Conservation (phyloP, 2,888 invertebrate genomes). For the Drosophila rubida region DNA sequence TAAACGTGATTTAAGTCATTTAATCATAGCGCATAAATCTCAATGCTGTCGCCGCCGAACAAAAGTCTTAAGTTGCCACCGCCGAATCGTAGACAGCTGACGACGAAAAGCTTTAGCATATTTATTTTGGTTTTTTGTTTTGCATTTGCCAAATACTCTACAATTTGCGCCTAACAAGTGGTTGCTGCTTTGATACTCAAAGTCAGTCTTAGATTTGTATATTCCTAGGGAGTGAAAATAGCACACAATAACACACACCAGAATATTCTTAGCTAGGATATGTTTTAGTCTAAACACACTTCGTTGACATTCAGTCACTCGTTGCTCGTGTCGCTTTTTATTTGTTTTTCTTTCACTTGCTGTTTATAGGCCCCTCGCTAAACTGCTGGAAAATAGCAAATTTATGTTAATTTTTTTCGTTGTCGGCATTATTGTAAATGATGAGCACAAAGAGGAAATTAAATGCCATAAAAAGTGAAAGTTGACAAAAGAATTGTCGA, state of each 20-base stretch:
- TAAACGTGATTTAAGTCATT: conserved; percentile 34
- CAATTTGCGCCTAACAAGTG: neutral
- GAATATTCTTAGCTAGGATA: conserved; percentile 29
- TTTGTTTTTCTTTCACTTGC: conserved; percentile 42
- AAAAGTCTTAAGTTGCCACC: conserved; percentile 48
- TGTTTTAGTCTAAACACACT: conserved; percentile 3
- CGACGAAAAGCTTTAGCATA: conserved; percentile 42
- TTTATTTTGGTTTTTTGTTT: conserved; percentile 37
- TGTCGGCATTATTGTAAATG: conserved; percentile 69
- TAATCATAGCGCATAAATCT: conserved; percentile 55
- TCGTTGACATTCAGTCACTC: neutral
- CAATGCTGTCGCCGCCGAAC: conserved; percentile 31
- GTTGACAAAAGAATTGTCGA: conserved; percentile 50
- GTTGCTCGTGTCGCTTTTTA: conserved; percentile 28
- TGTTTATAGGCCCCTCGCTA: conserved; percentile 43
- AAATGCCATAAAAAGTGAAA: conserved; percentile 70
- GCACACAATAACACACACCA: too few relatives aligned
- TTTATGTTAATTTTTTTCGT: conserved; percentile 71
- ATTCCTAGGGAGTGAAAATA: too few relatives aligned
- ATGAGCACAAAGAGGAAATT: conserved; percentile 67
- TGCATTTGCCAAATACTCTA: conserved; percentile 7
- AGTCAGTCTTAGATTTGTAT: neutral
- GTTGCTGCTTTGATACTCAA: neutral
- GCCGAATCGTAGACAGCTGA: conserved; percentile 29
- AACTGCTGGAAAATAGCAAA: conserved; percentile 74